Conservation (phyloP, 2,888 invertebrate genomes). For the Cantharis rufa region DNA sequence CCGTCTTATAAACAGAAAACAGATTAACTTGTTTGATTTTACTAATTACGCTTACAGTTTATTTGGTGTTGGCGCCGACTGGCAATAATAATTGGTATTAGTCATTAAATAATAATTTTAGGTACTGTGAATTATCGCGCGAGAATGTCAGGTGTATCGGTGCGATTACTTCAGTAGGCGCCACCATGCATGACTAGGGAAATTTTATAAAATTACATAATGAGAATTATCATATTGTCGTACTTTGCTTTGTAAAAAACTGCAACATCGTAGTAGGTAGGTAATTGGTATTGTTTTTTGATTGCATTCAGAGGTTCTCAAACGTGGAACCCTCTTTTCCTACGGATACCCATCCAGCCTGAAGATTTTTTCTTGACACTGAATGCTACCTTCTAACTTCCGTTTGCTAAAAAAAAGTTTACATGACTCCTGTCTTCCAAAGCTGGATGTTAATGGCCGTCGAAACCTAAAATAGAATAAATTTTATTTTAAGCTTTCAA, state of each 20-base stretch:
- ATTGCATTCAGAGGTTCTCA: background rate
- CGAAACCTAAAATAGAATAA: background rate
- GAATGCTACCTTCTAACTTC: background rate
- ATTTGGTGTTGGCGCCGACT: background rate
- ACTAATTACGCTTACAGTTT: background rate
- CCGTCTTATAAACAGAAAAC: background rate
- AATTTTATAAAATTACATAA: background rate
- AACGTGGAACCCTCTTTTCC: background rate
- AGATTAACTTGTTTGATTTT: background rate
- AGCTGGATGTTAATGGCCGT: background rate
- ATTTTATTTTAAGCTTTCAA: background rate
- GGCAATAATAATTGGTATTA: background rate
- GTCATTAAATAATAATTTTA: constrained; percentile 11
- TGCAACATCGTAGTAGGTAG: background rate
- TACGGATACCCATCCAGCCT: no score
- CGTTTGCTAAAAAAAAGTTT: background rate
- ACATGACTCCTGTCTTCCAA: background rate
- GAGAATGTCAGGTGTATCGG: constrained; percentile 15
- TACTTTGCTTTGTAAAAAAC: background rate
- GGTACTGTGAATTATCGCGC: background rate
- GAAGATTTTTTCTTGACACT: no score
- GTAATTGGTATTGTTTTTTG: background rate
- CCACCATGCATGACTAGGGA: background rate
- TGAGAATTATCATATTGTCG: background rate
- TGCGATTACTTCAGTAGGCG: constrained; percentile 13